Percentiles rank a stretch among this genome's conserved stretches.
Conservation (phyloP, 2,888 invertebrate genomes). For the Xylota segnis region DNA sequence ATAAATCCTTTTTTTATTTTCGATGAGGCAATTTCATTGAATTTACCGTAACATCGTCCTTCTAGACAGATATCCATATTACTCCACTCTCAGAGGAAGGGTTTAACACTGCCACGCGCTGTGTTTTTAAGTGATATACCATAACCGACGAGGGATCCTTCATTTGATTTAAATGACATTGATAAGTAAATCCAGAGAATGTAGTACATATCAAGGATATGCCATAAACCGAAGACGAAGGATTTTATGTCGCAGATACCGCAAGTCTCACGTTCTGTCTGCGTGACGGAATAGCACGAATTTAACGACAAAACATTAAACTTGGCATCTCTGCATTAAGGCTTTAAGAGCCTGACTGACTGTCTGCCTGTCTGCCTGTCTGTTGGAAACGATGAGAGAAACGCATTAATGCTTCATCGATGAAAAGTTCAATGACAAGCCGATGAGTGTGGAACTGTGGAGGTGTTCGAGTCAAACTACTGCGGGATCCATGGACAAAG, state of each 20-base stretch:
- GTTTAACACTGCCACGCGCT: conserved; percentile 15
- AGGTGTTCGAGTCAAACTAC: neutral
- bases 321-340: neutral
- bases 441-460: neutral
- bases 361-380: neutral
- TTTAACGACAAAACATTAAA: conserved; percentile 36
- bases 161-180: conserved; percentile 33
- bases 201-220: conserved; percentile 5
- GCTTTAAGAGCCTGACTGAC: conserved; percentile 15
- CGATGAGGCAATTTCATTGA: neutral
- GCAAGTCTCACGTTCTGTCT: neutral
- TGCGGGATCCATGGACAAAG: conserved; percentile 32
- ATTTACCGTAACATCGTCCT: neutral
- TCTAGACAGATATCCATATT: neutral
- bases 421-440: conserved; percentile 14
- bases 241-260: conserved; percentile 11
- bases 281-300: neutral
- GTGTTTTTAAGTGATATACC: neutral
- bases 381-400: neutral
- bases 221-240: neutral
- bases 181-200: conserved; percentile 27
- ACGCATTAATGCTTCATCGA: conserved; percentile 27
- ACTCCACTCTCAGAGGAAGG: neutral
- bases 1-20: neutral
- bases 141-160: neutral